A percentile compares a stretch with the other conserved stretches of the same genome.
phyloP scores from a whole-genome alignment of 2,113 vertebrate genomes.

The Myrmophylax atrothorax region DNA sequence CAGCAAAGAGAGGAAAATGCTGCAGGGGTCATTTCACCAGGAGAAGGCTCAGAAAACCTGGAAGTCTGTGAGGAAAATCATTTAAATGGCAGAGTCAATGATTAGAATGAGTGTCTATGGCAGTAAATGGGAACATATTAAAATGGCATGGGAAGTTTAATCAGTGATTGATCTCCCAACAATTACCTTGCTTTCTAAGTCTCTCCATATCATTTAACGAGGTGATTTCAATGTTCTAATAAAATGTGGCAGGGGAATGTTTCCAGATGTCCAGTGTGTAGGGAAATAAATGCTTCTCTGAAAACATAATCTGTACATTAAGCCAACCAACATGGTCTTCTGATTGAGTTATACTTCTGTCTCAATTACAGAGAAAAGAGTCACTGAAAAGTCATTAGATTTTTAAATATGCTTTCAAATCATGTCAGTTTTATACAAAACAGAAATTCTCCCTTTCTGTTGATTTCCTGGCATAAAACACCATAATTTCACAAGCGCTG shows the following conservation, averaged over 20 bases:
- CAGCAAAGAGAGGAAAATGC: constrained; percentile 17
- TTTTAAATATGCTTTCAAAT: constrained; percentile 1
- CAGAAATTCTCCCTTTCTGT: neutral
- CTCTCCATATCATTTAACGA: constrained; percentile 39
- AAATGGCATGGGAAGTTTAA: constrained; percentile 12
- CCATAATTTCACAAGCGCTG: neutral
- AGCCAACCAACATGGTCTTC: neutral
- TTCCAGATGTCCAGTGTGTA: constrained; percentile 45
- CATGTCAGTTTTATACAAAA: neutral
- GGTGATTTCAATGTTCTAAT: constrained; percentile 62
- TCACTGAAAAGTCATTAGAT: neutral
- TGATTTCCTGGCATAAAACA: neutral
- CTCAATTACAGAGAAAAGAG: neutral
- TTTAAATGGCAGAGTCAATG: neutral
- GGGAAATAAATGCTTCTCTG: constrained; percentile 17
- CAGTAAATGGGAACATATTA: constrained; percentile 31
- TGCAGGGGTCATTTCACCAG: neutral
- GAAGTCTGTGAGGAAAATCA: constrained; percentile 24
- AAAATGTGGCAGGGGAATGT: constrained; percentile 44
- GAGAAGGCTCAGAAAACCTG: constrained; percentile 23
- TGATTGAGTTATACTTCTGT: neutral
- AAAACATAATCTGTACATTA: neutral
- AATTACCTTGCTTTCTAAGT: constrained; percentile 31
- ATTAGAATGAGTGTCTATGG: constrained; percentile 16
- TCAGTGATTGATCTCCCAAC: constrained; percentile 30